Evolutionary conservation across 2,888 invertebrate genomes (phyloP), one percentile per base, ranked within the genome.

Genomic region (Hydropsyche betteni): DNA sequence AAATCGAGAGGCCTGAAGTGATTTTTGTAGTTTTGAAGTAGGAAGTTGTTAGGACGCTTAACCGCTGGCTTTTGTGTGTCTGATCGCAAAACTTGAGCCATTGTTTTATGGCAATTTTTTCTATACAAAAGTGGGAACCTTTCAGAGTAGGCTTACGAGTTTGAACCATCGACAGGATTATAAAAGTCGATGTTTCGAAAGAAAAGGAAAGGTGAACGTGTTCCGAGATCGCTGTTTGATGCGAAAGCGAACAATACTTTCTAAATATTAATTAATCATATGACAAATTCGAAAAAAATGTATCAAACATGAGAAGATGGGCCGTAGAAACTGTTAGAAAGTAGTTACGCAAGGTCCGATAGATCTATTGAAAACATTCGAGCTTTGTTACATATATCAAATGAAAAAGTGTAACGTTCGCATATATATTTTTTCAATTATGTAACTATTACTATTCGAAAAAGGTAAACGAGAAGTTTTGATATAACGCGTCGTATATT

Each of bases 301-400:
- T n/a, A 36, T 55, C 16, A 8, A 12, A n/a, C 51, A 55, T n/a
- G 55, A 24, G 64, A 58, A 58, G 64, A 64, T 64, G 36, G 34
- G n/a, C 34, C 36, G 12, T 64, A 36, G 64, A n/a, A 36, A n/a
- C 34, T 24, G 55, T 55, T 55, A 64, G 64, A 64, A 64, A 64
- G 64, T 64, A 64, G 64, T 64, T 64, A 64, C n/a, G 64, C 64
- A 64, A 64, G 64, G 24, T 24, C 24, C 24, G 24, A 24, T 24
- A 24, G 24, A 24, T 24, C 24, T 24, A 24, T 24, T 24, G 24
- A 24, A 24, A 55, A 55, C 10, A n/a, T 55, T 7, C 16, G 16
- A 12, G n/a, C n/a, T n/a, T 55, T 55, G 55, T 55, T 55, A 55
- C 55, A 55, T 55, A 55, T 55, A 24, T 55, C 6, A 12, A n/a